phyloP scores from a whole-genome alignment of 2,797 vertebrate species.

The Silurus lanzhouensis region DNA sequence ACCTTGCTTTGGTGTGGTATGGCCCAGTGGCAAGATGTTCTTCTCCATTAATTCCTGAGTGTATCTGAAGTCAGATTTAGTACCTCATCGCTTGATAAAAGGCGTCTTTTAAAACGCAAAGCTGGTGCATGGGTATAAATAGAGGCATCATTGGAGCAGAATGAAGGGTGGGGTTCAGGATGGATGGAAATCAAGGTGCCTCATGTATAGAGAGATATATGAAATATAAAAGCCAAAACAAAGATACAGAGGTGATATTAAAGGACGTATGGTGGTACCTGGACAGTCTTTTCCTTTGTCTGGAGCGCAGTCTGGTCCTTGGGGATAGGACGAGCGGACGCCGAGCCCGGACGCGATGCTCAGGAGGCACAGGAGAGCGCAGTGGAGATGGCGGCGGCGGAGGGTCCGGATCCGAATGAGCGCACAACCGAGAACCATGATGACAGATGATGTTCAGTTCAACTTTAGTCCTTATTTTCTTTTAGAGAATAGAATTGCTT shows the following conservation, averaged over 20 bases:
- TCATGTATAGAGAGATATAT: constrained; percentile 24
- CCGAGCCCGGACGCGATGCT: constrained; percentile 48
- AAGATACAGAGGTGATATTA: not conserved
- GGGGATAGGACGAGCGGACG: constrained; percentile 53
- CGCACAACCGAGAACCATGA: constrained; percentile 19
- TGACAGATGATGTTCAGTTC: not conserved
- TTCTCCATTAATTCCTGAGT: not conserved
- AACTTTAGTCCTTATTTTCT: too few species aligned
- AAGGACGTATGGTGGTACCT: constrained; percentile 31
- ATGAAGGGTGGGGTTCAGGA: constrained; percentile 54
- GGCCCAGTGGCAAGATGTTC: not conserved
- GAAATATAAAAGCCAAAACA: not conserved
- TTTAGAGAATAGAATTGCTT: too few species aligned
- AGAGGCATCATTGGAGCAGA: not conserved
- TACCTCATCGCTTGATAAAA: not conserved
- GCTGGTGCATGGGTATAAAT: too few species aligned
- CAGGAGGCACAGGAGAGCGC: constrained; percentile 49
- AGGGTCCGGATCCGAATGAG: constrained; percentile 26
- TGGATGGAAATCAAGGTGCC: constrained; percentile 27
- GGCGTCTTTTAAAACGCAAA: not conserved
- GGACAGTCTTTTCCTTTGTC: constrained; percentile 59
- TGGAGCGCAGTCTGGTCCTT: constrained; percentile 51
- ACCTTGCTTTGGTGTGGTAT: not conserved
- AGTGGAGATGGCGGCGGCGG: constrained; percentile 36
- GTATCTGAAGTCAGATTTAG: not conserved